Base-by-base conservation (phyloP, 2,797 vertebrate genomes). In the Gallinago stenura region DNA sequence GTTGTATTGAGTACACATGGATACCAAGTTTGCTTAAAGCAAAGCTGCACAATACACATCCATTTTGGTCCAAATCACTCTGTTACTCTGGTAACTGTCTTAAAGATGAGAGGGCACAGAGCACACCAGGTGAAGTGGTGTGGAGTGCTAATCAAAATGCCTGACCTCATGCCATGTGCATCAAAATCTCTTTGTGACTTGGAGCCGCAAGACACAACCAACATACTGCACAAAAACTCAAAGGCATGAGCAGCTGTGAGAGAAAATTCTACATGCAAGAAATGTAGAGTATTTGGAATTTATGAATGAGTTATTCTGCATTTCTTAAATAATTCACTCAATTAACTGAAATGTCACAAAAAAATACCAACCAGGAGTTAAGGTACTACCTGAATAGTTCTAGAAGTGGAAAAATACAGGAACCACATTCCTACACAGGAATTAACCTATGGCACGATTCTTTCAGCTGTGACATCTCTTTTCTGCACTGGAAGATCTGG, bases 111-210 rank as follows among this genome's bases (percentile, higher is more conserved):
- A 54, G 10, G 25, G 11, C 30, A 46, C 7, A 37, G 13, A 37
- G 24, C 11, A 54, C 33, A 20, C 0, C 8, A 35, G 7, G 15
- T 73, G 60, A 14, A 3, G 30, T 33, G 6, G 2, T 25, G 18
- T 1, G 2, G 17, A 22, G 28, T 11, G 9, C 5, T 13, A 41
- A 12, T 4, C 12, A 24, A 73, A 83, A 50, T 5, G 4, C 41
- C 16, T 57, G 51, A 58, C 18, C 18, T 76, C 28, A 2, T 16
- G 8, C 10, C 8, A 37, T 2, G 14, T 18, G 19, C 33, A 11
- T 21, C 24, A 75, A 70, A 58, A 15, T 46, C 28, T 22, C 15
- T 3, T 26, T 30, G 21, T 11, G 33, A 12, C 33, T 33, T 4
- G 5, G 35, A 71, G 22, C 2, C 30, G 7, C 14, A 35, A 33